Conservation (phyloP, 2,797 vertebrate species). For the Sciaenops ocellatus region DNA sequence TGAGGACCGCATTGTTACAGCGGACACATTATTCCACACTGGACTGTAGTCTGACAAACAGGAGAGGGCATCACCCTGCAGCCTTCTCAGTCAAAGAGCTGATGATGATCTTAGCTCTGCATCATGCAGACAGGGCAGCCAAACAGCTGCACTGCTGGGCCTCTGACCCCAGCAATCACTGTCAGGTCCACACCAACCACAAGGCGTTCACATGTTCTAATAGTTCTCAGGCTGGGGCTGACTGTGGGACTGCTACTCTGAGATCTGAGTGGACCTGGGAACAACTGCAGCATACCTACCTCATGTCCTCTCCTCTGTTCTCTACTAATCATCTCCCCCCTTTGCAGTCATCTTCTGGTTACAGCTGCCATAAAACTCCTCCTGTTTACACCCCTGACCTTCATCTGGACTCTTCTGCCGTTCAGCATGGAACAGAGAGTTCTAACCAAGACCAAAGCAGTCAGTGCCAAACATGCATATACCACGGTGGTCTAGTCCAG, state of each 20-base stretch:
- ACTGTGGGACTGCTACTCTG: constrained; percentile 11
- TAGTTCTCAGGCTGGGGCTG: neutral
- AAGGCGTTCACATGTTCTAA: constrained; percentile 1
- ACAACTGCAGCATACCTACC: constrained; percentile 47
- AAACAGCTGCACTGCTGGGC: constrained; percentile 71
- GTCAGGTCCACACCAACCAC: constrained; percentile 12
- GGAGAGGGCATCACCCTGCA: constrained; percentile 39
- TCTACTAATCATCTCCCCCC: neutral
- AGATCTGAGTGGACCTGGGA: constrained; percentile 56
- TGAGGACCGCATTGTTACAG: constrained; percentile 54
- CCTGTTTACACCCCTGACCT: constrained; percentile 14
- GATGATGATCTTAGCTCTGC: constrained; percentile 68
- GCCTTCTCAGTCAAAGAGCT: constrained; percentile 70
- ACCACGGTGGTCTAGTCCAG: neutral
- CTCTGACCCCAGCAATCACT: constrained; percentile 57
- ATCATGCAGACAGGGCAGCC: constrained; percentile 70
- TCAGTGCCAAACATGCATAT: constrained; percentile 13
- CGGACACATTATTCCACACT: constrained; percentile 23
- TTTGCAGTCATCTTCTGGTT: neutral
- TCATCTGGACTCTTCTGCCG: constrained; percentile 15
- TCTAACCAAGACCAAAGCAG: neutral
- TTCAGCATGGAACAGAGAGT: neutral
- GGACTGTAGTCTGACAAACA: constrained; percentile 19
- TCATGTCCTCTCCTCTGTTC: constrained; percentile 1
- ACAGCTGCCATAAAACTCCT: neutral